Evolutionary conservation across 2,797 vertebrate genomes (phyloP).

Genomic region (Channa striata): DNA sequence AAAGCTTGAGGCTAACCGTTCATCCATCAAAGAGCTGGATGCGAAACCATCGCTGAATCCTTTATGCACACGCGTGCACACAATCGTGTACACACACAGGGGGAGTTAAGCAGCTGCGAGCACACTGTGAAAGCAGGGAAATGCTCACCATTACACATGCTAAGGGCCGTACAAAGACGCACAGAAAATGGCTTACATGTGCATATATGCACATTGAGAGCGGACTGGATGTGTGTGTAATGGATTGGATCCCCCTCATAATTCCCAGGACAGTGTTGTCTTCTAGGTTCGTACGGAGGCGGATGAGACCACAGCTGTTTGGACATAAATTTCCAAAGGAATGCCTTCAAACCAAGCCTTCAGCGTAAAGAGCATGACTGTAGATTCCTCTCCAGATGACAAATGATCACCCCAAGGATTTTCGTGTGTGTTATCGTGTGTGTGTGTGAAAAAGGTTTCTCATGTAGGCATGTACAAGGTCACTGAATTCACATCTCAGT

Average conservation of each 20-base stretch:
- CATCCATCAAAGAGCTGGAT: slow-evolving; percentile 68
- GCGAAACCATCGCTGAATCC: slow-evolving; percentile 57
- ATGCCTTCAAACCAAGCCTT: slow-evolving; percentile 74
- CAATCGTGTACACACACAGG: background rate
- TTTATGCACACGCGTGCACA: slow-evolving; percentile 42
- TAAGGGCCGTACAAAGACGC: slow-evolving; percentile 45
- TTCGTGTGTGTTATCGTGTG: slow-evolving; percentile 24
- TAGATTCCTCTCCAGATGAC: slow-evolving; percentile 77
- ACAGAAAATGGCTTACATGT: slow-evolving; percentile 58
- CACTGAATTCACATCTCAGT: slow-evolving; percentile 5
- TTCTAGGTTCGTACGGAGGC: slow-evolving; percentile 69
- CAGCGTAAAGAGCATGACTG: slow-evolving; percentile 75
- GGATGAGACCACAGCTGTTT: slow-evolving; percentile 84
- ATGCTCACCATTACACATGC: slow-evolving; percentile 47
- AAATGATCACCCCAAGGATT: slow-evolving; percentile 77
- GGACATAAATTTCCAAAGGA: slow-evolving; percentile 85
- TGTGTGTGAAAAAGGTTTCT: slow-evolving; percentile 21
- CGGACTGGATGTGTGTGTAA: slow-evolving; percentile 80
- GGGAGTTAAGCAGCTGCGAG: slow-evolving; percentile 66
- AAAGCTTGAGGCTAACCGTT: slow-evolving; percentile 56
- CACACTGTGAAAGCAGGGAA: slow-evolving; percentile 48
- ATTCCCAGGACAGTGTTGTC: slow-evolving; percentile 76
- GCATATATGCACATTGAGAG: slow-evolving; percentile 47
- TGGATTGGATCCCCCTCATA: slow-evolving; percentile 82
- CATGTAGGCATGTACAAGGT: slow-evolving; percentile 46